These are phyloP conservation scores for Pluvialis apricaria DNA, from an alignment of 2,113 vertebrate species.

Conservation along the genomic window DNA sequence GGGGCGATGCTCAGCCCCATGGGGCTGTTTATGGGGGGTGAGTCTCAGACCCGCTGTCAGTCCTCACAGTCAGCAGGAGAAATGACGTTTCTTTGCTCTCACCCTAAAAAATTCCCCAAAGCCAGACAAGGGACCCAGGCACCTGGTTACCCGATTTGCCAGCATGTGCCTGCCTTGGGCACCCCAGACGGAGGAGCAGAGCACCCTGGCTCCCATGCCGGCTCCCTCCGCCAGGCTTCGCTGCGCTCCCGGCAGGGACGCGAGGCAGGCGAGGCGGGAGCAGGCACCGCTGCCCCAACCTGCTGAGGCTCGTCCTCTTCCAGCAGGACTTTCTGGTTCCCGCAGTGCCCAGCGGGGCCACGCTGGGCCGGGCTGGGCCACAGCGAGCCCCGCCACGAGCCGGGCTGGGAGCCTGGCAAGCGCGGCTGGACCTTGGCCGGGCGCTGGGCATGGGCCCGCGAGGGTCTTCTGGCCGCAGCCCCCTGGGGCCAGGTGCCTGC, in stretches of 20 bases:
- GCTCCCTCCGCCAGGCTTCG: background rate
- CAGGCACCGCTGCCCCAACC: background rate
- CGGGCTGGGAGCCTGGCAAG: background rate
- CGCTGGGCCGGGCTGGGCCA: background rate
- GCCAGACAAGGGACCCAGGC: background rate
- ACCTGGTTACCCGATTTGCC: fast-evolving
- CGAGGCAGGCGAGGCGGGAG: background rate
- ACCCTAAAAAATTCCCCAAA: background rate
- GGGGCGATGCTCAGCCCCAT: no score
- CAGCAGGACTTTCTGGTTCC: constrained; percentile 60
- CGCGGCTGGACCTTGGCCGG: fast-evolving
- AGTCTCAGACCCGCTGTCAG: fast-evolving
- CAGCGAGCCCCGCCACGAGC: background rate
- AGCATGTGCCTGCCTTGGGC: fast-evolving
- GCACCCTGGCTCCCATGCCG: background rate
- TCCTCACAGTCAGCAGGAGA: background rate
- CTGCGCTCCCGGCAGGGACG: background rate
- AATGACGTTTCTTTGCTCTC: fast-evolving
- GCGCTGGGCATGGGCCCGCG: background rate
- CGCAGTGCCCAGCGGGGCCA: background rate
- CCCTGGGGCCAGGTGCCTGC: fast-evolving
- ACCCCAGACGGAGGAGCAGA: background rate
- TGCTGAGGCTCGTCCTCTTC: constrained; percentile 39
- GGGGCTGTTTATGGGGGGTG: no score
- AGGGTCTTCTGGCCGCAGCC: background rate